Evolutionary conservation across 2,113 vertebrate species (phyloP).

Genomic region (Pituophis catenifer): DNA sequence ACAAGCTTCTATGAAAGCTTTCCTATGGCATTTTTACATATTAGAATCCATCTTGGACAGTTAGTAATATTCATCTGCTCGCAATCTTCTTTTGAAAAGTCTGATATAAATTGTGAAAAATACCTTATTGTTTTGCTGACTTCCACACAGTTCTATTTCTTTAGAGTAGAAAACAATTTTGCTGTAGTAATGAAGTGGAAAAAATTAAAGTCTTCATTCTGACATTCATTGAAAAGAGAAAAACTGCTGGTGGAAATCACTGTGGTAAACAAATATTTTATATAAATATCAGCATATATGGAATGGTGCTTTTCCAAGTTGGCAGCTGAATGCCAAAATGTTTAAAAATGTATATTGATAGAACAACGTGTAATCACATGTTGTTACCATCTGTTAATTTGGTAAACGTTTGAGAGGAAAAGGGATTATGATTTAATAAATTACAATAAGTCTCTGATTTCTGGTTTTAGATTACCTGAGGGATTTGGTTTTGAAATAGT

Average conservation of each 20-base stretch:
- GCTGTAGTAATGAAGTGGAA: not conserved
- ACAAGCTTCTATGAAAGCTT: not conserved
- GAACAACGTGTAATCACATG: not conserved
- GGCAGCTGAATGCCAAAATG: not conserved
- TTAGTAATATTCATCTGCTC: not conserved
- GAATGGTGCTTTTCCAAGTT: not conserved
- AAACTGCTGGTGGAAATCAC: not conserved
- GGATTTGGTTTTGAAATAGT: not conserved
- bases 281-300: not conserved
- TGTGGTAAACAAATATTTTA: not conserved
- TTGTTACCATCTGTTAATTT: not conserved
- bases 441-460: not conserved
- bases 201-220: not conserved
- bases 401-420: not conserved
- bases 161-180: not conserved
- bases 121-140: not conserved
- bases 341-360: not conserved
- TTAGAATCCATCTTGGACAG: not conserved
- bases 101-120: not conserved
- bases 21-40: not conserved
- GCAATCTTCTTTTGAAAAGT: not conserved
- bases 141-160: not conserved
- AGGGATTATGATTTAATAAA: not conserved
- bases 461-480: not conserved
- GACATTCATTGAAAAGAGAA: not conserved